Evolutionary conservation across 2,113 vertebrate species (phyloP).

Genomic region (Macrotis lagotis): DNA sequence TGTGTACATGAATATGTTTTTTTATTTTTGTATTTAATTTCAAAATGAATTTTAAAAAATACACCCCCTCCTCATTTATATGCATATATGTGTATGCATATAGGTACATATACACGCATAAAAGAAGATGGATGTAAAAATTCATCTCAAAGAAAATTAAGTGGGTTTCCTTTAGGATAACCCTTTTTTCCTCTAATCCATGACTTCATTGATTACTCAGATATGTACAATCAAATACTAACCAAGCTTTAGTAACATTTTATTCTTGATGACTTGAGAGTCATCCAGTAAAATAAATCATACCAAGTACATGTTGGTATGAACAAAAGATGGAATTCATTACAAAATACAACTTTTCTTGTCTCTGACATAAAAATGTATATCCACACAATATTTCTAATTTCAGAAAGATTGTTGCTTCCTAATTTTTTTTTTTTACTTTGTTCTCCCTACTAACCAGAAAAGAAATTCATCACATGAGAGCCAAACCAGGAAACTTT

Average conservation of each 20-base stretch:
- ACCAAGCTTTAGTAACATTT: background rate
- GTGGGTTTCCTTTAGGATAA: background rate
- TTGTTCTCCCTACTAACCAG: background rate
- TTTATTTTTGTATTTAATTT: too few species aligned
- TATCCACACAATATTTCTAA: background rate
- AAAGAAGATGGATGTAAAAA: background rate
- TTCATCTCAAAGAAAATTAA: background rate
- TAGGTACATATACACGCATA: background rate
- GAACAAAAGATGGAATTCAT: background rate
- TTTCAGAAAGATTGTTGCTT: background rate
- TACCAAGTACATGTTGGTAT: background rate
- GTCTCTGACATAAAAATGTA: background rate
- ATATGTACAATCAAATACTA: background rate
- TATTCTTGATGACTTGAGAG: background rate
- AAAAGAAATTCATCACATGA: background rate
- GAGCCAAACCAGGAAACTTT: background rate
- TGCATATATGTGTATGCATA: background rate
- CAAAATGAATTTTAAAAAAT: too few species aligned
- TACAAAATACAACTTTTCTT: background rate
- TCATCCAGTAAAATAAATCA: background rate
- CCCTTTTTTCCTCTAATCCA: background rate
- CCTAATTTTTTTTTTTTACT: background rate
- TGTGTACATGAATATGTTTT: background rate
- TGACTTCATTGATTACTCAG: background rate
- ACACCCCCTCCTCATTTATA: background rate